Evolutionary conservation across 1,140 invertebrate species (phyloP).

Genomic region (Sinonovacula constricta): DNA sequence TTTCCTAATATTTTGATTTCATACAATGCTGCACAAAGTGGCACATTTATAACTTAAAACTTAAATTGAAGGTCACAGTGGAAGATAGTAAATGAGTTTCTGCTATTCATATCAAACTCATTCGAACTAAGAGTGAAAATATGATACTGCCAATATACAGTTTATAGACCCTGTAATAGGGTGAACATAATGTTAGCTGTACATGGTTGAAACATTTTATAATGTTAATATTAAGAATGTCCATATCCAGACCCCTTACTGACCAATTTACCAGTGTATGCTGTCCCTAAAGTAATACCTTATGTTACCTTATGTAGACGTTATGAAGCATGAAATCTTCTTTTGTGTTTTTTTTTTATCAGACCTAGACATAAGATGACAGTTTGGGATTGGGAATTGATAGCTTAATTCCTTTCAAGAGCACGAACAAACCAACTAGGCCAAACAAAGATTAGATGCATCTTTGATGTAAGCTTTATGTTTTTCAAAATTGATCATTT

Average conservation of each 20-base stretch:
- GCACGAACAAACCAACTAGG: constrained; percentile 33
- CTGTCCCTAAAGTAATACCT: constrained; percentile 9
- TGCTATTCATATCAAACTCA: no score
- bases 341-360: constrained; percentile 36
- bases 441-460: constrained; percentile 40
- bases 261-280: constrained; percentile 10
- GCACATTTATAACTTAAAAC: no score
- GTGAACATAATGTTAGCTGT: no score
- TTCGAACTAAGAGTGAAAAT: no score
- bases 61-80: no score
- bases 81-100: no score
- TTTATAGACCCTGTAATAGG: no score
- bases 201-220: not conserved
- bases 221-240: constrained; percentile 22
- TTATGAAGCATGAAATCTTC: constrained; percentile 31
- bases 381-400: constrained; percentile 33
- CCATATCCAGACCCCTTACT: not conserved
- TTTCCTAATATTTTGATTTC: no score
- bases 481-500: constrained; percentile 48
- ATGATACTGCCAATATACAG: no score
- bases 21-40: no score
- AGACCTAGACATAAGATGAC: constrained; percentile 34
- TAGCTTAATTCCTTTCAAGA: constrained; percentile 49
- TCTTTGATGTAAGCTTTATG: constrained; percentile 48
- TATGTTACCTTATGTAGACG: constrained; percentile 20